phyloP scores from a whole-genome alignment of 1,140 invertebrate species.

The Palaemon carinicauda region DNA sequence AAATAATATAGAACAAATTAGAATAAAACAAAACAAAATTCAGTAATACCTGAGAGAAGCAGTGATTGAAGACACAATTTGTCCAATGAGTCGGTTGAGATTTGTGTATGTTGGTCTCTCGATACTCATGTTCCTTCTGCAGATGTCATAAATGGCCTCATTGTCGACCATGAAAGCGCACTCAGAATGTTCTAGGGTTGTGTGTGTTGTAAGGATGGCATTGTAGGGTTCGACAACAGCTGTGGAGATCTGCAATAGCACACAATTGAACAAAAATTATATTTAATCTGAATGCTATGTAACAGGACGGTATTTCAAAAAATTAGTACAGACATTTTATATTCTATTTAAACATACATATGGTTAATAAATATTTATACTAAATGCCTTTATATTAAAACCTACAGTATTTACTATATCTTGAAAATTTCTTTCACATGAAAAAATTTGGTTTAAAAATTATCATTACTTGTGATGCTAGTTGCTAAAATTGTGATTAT shows the following conservation, averaged over 20 bases:
- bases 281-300: too few species aligned
- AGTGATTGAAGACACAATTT: not conserved
- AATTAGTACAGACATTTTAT: too few species aligned
- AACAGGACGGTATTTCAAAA: too few species aligned
- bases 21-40: too few species aligned
- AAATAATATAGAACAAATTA: too few species aligned
- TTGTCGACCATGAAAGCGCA: slow-evolving; percentile 70
- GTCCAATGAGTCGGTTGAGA: not conserved
- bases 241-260: slow-evolving; percentile 62
- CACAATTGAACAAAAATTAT: slow-evolving; percentile 70
- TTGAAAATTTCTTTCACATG: too few species aligned
- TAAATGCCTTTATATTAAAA: too few species aligned
- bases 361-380: not conserved
- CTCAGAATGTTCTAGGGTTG: slow-evolving; percentile 75
- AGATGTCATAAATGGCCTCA: not conserved
- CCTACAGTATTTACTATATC: too few species aligned
- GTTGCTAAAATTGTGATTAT: too few species aligned
- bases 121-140: slow-evolving; percentile 71
- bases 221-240: slow-evolving; percentile 78
- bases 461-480: too few species aligned
- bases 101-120: slow-evolving; percentile 68
- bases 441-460: too few species aligned
- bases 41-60: slow-evolving; percentile 65
- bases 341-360: not conserved
- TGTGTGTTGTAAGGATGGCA: slow-evolving; percentile 61